Conservation (phyloP, 2,888 invertebrate species). For the Flabesymbios commensalis region DNA sequence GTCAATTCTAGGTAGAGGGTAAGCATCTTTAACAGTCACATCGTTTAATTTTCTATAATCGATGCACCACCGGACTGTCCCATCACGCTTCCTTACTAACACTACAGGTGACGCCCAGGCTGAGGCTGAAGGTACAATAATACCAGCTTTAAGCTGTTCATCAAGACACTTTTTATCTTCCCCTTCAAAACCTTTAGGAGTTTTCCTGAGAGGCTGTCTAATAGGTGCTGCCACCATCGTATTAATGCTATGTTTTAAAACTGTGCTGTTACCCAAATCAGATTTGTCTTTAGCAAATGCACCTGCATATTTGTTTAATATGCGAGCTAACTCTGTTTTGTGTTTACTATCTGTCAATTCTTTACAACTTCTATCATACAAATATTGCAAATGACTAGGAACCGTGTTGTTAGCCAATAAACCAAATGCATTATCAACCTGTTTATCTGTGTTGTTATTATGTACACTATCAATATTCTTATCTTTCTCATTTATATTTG, state of each 20-base stretch:
- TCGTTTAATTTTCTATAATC: slow-evolving; percentile 9
- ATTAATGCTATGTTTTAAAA: background rate
- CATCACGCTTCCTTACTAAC: background rate
- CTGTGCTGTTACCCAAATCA: background rate
- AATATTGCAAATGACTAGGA: too few species aligned
- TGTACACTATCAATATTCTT: too few species aligned
- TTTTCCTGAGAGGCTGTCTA: background rate
- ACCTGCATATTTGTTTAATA: background rate
- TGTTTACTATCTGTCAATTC: too few species aligned
- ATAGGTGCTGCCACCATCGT: background rate
- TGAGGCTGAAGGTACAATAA: background rate
- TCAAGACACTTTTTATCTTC: background rate
- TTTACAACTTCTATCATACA: too few species aligned
- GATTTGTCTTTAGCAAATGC: background rate
- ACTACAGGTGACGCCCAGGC: background rate
- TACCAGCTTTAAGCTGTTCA: background rate
- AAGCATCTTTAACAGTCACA: slow-evolving; percentile 27
- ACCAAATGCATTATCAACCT: too few species aligned
- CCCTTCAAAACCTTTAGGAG: background rate
- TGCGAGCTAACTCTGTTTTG: background rate
- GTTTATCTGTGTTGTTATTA: too few species aligned
- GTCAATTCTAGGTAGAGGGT: slow-evolving; percentile 32
- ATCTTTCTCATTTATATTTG: too few species aligned
- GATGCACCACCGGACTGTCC: background rate
- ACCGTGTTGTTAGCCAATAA: too few species aligned